phyloP scores from a whole-genome alignment of 2,888 invertebrate species.

The Bedellia somnulentella region DNA sequence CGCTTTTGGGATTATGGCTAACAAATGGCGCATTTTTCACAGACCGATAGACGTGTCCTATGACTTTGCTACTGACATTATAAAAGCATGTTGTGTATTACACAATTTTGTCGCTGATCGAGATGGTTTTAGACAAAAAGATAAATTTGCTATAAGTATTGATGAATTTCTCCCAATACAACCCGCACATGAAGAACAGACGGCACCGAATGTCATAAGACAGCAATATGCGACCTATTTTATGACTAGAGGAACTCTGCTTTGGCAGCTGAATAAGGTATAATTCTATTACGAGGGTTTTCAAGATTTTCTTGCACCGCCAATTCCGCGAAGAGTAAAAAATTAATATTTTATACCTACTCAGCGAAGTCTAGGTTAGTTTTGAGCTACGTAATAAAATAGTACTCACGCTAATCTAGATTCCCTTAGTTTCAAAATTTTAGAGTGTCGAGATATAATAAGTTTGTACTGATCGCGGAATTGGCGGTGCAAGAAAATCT shows the following conservation, averaged over 20 bases:
- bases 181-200: constrained; percentile 6
- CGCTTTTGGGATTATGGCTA: constrained; percentile 4
- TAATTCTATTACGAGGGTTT: too few species aligned
- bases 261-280: constrained; percentile 12
- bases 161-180: too few species aligned
- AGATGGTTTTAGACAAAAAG: too few species aligned
- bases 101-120: constrained; percentile 4
- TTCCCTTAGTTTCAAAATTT: constrained; percentile 10
- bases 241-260: constrained; percentile 12
- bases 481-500: too few species aligned
- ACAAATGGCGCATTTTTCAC: constrained; percentile 5
- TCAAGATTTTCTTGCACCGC: too few species aligned
- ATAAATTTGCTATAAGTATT: too few species aligned
- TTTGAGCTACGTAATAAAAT: constrained; percentile 10
- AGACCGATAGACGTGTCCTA: constrained; percentile 1
- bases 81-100: too few species aligned
- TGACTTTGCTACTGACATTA: constrained; percentile 3
- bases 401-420: constrained; percentile 11
- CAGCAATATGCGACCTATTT: constrained; percentile 10
- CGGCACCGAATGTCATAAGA: constrained; percentile 12
- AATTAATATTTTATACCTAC: constrained; percentile 6
- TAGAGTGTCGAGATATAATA: constrained; percentile 10
- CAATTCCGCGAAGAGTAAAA: constrained; percentile 6
- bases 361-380: constrained; percentile 8
- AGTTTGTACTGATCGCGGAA: constrained; percentile 8